phyloP scores from a whole-genome alignment of 2,797 vertebrate genomes.

The Rhinoraja longicauda region DNA sequence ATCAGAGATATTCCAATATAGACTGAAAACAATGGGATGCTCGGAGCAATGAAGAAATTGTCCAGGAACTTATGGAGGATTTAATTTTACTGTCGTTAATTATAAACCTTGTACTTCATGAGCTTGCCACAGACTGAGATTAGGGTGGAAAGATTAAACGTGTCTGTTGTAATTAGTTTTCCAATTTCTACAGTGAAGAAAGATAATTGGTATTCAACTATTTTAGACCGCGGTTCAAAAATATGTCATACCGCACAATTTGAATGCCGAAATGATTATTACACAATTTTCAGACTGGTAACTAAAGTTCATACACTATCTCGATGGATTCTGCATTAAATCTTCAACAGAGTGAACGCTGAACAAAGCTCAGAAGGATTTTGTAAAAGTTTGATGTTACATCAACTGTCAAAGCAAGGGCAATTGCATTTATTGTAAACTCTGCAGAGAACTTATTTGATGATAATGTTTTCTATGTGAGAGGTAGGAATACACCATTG shows the following conservation, averaged over 20 bases:
- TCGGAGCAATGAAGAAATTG: background rate
- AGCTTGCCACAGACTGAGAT: background rate
- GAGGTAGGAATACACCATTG: background rate
- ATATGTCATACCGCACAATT: background rate
- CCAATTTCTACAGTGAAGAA: constrained; percentile 2
- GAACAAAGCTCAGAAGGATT: background rate
- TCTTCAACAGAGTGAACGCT: background rate
- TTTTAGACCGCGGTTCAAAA: background rate
- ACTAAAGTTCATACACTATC: background rate
- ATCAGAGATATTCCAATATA: background rate
- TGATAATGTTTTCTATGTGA: background rate
- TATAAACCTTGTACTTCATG: constrained; percentile 7
- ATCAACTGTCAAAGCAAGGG: background rate
- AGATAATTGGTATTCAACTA: background rate
- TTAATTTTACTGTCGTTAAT: constrained; percentile 35
- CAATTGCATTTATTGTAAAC: background rate
- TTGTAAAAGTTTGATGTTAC: background rate
- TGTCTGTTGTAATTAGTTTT: constrained; percentile 18
- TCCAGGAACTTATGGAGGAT: background rate
- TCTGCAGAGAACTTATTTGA: background rate
- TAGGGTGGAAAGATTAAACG: constrained; percentile 5
- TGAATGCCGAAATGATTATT: background rate
- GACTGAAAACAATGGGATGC: background rate
- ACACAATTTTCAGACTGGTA: background rate
- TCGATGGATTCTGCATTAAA: background rate